Evolutionary conservation across 2,113 vertebrate species (phyloP), one percentile per base, ranked within the genome.

Genomic region (Cynocephalus volans): DNA sequence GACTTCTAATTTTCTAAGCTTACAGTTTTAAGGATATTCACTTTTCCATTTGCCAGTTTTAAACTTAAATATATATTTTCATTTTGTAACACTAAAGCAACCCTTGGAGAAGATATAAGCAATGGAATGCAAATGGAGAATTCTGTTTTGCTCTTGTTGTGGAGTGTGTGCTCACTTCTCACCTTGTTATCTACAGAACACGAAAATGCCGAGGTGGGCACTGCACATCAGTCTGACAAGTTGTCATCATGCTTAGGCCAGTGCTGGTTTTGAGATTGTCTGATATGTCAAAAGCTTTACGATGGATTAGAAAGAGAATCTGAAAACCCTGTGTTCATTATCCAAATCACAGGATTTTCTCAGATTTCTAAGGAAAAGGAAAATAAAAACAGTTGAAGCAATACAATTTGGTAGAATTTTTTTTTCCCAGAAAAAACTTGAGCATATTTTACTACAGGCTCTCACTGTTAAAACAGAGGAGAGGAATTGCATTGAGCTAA

Each of bases 171-270:
- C 18, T 96, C 92, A 91, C 83, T 98, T 96, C 95, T 97, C 73
- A 92, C 84, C 62, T 96, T 95, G 77, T 95, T 97, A 96, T 98
- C 96, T 93, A 91, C 86, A 97, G 87, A 76, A 90, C 58, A 75
- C 62, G 58, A 91, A 96, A 95, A 97, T 94, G 90, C 73, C 60
- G 62, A 96, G 82, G 48, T 91, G 97, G 94, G 92, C 96, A 93
- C 67, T 70, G n/a, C 48, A 91, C 94, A 80, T 96, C 93, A 96
- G 86, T 86, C 92, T 98, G 97, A 98, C 95, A 97, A 77, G 52
- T 56, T 97, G 96, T 96, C 97, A 97, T 80, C 93, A 31, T 50
- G 83, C 90, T 96, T 93, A 41, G 96, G 90, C 97, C 97, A 97
- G 88, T 94, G 95, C 80, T 90, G 93, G 80, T 9, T 95, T 96